phyloP scores from a whole-genome alignment of 2,113 vertebrate genomes.

The Gallinago jamesoni region DNA sequence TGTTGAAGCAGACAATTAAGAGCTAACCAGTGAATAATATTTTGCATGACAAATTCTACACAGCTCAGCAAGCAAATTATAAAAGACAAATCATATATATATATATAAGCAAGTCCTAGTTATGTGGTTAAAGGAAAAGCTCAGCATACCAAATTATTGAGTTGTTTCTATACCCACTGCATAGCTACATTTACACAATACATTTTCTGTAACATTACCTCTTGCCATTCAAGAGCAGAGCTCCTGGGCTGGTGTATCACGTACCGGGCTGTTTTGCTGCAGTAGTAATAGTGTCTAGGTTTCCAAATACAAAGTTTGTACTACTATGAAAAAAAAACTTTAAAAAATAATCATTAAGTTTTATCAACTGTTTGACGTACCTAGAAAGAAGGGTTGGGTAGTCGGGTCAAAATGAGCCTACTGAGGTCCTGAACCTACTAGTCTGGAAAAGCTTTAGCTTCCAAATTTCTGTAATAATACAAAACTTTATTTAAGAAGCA shows the following conservation, averaged over 20 bases:
- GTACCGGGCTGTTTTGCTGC: neutral
- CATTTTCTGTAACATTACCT: neutral
- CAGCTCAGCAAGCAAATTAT: neutral
- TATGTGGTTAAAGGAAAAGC: neutral
- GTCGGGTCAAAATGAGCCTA: neutral
- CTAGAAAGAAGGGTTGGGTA: neutral
- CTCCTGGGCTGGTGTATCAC: neutral
- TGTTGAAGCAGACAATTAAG: neutral
- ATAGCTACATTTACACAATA: neutral
- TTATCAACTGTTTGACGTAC: neutral
- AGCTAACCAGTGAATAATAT: neutral
- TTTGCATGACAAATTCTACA: neutral
- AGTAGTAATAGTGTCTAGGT: neutral
- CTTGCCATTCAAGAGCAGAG: neutral
- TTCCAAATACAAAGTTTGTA: neutral
- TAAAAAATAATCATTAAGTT: neutral
- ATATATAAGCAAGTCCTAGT: neutral
- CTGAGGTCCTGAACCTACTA: neutral
- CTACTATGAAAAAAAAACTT: neutral
- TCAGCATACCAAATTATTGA: neutral
- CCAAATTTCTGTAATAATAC: neutral
- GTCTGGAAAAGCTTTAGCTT: neutral
- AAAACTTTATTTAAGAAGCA: neutral
- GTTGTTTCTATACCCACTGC: neutral
- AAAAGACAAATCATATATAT: neutral